These are phyloP conservation scores for Sarcophaga carnaria DNA, from an alignment of 2,888 invertebrate genomes.

Conservation along the genomic window DNA sequence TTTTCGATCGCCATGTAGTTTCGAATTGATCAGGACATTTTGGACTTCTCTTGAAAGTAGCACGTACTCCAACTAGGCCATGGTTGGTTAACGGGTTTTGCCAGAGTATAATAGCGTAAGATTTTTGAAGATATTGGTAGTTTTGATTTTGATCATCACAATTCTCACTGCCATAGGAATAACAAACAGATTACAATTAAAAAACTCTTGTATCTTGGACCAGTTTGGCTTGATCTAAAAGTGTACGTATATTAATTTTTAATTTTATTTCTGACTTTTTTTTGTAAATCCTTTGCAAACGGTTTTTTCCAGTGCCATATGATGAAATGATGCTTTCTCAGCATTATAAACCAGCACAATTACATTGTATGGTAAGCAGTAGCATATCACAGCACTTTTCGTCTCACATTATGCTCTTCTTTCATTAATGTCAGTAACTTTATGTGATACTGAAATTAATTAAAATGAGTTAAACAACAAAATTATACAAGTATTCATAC, in stretches of 20 bases:
- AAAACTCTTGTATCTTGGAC: not conserved
- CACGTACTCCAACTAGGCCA: too few species aligned
- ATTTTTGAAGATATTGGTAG: too few species aligned
- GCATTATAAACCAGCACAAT: constrained; percentile 68
- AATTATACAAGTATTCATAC: not conserved
- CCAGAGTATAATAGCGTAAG: too few species aligned
- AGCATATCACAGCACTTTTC: constrained; percentile 43
- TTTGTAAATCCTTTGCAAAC: constrained; percentile 41
- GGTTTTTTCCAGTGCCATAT: constrained; percentile 32
- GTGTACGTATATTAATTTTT: not conserved
- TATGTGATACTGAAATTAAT: constrained; percentile 63
- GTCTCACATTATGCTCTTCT: constrained; percentile 29
- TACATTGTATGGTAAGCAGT: constrained; percentile 55
- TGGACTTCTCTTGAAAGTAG: too few species aligned
- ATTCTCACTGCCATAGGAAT: too few species aligned
- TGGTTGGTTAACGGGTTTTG: too few species aligned
- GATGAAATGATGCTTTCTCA: constrained; percentile 59
- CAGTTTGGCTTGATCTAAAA: not conserved
- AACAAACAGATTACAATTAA: not conserved
- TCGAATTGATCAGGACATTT: too few species aligned
- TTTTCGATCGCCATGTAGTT: too few species aligned
- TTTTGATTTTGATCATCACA: too few species aligned
- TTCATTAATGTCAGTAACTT: constrained; percentile 57
- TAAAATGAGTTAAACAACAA: constrained; percentile 55
- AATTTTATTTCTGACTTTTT: not conserved